phyloP scores from a whole-genome alignment of 2,888 invertebrate genomes.

The Rotaria macrura region DNA sequence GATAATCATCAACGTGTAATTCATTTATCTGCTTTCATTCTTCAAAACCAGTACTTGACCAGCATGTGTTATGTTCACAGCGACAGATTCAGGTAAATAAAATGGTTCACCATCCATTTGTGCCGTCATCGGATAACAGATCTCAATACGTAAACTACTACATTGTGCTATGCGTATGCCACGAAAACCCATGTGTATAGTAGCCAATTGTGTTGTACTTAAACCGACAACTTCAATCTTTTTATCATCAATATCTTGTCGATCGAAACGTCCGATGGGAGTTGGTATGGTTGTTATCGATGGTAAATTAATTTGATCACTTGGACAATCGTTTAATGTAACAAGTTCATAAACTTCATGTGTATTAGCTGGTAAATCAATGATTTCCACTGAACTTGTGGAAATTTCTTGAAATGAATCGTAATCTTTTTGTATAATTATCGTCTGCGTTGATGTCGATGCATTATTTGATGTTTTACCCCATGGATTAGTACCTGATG shows the following conservation, averaged over 20 bases:
- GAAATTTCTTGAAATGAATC: conserved; percentile 5
- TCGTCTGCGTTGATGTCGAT: not conserved
- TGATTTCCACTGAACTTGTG: not conserved
- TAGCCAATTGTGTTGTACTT: not conserved
- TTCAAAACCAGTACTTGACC: not conserved
- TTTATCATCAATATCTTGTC: conserved; percentile 16
- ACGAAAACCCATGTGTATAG: not conserved
- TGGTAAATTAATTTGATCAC: not conserved
- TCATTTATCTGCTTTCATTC: not conserved
- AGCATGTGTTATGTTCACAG: not conserved
- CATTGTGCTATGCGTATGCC: conserved; percentile 21
- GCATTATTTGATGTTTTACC: conserved; percentile 21
- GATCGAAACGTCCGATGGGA: not conserved
- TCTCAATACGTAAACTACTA: not conserved
- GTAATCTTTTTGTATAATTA: not conserved
- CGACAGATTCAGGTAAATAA: not conserved
- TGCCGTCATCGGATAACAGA: not conserved
- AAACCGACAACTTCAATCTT: conserved; percentile 8
- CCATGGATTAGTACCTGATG: conserved; percentile 33
- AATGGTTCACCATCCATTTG: conserved; percentile 21
- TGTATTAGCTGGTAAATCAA: conserved; percentile 5
- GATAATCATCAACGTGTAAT: no score
- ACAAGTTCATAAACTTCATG: not conserved
- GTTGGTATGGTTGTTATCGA: not conserved
- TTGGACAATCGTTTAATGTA: not conserved